Percentiles rank a stretch among this genome's conserved stretches.
Conservation (phyloP, 1,140 invertebrate species). For the Asobara japonica region DNA sequence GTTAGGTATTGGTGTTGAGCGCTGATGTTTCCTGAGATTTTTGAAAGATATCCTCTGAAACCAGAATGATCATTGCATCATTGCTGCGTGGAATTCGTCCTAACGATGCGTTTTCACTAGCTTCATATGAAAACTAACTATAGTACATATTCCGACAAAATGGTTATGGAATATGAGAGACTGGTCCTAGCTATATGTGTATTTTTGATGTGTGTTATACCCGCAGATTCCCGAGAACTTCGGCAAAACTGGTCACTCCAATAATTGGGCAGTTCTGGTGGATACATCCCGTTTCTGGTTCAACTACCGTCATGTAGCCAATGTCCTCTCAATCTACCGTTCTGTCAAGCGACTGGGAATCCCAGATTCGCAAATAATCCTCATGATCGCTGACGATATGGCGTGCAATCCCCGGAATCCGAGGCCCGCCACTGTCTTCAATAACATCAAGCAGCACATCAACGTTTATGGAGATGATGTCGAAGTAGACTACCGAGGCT, state of each 20-base stretch:
- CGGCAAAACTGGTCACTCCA: conserved; percentile 79
- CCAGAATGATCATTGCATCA: too few species aligned
- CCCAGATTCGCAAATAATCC: conserved; percentile 95
- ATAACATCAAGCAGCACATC: conserved; percentile 97
- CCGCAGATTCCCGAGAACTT: conserved; percentile 63
- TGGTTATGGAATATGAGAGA: too few species aligned
- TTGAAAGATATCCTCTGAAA: too few species aligned
- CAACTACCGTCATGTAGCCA: conserved; percentile 99
- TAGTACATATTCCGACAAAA: too few species aligned
- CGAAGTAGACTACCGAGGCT: conserved; percentile 98
- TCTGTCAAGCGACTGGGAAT: conserved; percentile 98
- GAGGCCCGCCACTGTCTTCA: conserved; percentile 96
- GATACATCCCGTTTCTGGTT: conserved; percentile 99
- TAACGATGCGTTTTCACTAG: too few species aligned
- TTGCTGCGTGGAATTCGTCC: too few species aligned
- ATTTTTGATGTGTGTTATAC: too few species aligned
- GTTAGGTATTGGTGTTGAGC: too few species aligned
- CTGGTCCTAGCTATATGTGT: neutral
- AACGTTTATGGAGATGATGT: conserved; percentile 99
- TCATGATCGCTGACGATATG: conserved; percentile 99
- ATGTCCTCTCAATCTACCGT: conserved; percentile 97
- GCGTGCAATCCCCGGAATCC: conserved; percentile 99
- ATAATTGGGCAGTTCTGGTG: conserved; percentile 99
- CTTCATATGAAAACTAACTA: too few species aligned
- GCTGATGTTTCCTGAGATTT: too few species aligned